Evolutionary conservation across 2,797 vertebrate species (phyloP).

Genomic region (Naso thynnoides): DNA sequence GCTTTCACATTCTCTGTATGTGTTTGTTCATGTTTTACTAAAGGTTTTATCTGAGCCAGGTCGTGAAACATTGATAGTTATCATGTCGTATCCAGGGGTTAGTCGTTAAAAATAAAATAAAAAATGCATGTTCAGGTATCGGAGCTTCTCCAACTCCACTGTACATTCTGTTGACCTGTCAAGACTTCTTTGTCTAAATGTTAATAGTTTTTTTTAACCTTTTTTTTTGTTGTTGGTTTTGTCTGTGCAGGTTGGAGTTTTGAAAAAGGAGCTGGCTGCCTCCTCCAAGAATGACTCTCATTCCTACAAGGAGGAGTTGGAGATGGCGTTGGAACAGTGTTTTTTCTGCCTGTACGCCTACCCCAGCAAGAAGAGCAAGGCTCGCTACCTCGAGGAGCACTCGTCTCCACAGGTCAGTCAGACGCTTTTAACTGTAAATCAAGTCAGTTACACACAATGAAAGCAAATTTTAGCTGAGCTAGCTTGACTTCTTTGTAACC

Average conservation of each 20-base stretch:
- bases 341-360: slow-evolving; percentile 96
- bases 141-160: too few species aligned
- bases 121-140: too few species aligned
- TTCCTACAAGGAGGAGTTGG: slow-evolving; percentile 96
- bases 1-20: too few species aligned
- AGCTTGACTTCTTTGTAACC: too few species aligned
- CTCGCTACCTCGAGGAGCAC: slow-evolving; percentile 97
- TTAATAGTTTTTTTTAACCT: background rate
- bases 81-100: too few species aligned
- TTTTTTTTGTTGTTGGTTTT: slow-evolving; percentile 20
- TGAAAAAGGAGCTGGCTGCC: slow-evolving; percentile 91
- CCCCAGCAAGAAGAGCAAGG: slow-evolving; percentile 98
- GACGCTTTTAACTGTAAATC: background rate
- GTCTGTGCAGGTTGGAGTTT: slow-evolving; percentile 87
- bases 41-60: too few species aligned
- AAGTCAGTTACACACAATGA: background rate
- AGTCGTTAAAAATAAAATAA: too few species aligned
- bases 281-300: slow-evolving; percentile 86
- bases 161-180: too few species aligned
- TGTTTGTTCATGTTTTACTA: too few species aligned
- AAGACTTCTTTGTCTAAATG: background rate
- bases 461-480: too few species aligned
- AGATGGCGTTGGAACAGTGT: slow-evolving; percentile 96
- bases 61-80: too few species aligned
- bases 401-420: slow-evolving; percentile 91